These are phyloP conservation scores for Ispidina lecontei DNA, from an alignment of 2,797 vertebrate genomes.

Conservation along the genomic window DNA sequence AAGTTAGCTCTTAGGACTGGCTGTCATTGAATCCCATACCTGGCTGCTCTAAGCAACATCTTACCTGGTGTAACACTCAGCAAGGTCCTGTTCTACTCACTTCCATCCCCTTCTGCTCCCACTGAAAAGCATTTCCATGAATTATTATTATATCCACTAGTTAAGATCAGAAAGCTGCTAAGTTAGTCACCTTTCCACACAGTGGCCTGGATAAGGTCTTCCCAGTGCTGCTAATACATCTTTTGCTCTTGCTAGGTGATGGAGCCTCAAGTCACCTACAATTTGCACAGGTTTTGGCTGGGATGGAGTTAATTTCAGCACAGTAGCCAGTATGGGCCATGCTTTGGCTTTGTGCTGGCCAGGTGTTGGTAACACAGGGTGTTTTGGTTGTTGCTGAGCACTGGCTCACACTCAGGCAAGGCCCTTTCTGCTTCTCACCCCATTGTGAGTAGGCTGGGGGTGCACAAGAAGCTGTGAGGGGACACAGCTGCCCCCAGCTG, in stretches of 20 bases:
- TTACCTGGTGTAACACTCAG: background rate
- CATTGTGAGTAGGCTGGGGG: accelerated
- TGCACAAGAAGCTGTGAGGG: background rate
- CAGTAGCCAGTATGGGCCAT: background rate
- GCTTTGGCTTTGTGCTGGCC: background rate
- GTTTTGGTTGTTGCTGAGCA: background rate
- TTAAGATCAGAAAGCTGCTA: background rate
- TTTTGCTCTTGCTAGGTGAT: background rate
- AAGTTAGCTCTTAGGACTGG: background rate
- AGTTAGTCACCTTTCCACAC: background rate
- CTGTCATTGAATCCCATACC: accelerated
- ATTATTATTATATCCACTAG: background rate
- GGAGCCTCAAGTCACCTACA: background rate
- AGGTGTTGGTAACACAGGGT: background rate
- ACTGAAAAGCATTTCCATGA: background rate
- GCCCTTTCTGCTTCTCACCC: background rate
- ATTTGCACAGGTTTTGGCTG: background rate
- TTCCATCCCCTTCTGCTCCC: background rate
- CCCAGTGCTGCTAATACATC: background rate
- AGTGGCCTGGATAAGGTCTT: background rate
- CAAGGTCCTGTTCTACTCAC: background rate
- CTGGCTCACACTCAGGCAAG: background rate
- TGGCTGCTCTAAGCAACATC: background rate
- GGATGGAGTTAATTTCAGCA: background rate
- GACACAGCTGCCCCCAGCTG: background rate